Evolutionary conservation across 1,140 invertebrate genomes (phyloP).

Genomic region (Cydia splendana): DNA sequence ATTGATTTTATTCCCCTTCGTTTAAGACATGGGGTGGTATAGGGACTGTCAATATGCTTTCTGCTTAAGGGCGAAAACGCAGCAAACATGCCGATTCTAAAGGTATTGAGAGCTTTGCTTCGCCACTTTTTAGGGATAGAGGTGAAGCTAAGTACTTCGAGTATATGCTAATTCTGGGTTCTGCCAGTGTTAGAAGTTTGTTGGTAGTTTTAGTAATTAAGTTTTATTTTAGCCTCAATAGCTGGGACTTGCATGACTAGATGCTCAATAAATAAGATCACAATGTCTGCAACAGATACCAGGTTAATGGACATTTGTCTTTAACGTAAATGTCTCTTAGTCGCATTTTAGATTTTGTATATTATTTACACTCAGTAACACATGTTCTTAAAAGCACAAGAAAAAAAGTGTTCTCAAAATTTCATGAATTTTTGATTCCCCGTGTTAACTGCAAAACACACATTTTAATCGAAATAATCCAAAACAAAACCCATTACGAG

Average conservation of each 20-base stretch:
- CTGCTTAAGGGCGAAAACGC: conserved; percentile 18
- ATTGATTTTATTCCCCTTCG: conserved; percentile 63
- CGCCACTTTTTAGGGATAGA: background rate
- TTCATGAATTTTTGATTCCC: too few species aligned
- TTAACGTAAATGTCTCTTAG: too few species aligned
- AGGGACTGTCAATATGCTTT: conserved; percentile 44
- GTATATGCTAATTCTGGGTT: background rate
- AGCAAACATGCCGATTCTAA: background rate
- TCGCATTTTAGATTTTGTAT: too few species aligned
- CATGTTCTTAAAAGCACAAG: too few species aligned
- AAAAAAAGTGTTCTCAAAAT: too few species aligned
- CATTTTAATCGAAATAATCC: conserved; percentile 22
- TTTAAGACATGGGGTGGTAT: conserved; percentile 36
- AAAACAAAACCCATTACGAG: conserved; percentile 38
- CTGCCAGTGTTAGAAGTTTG: background rate
- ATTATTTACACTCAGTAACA: too few species aligned
- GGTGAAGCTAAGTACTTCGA: background rate
- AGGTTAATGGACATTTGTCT: too few species aligned
- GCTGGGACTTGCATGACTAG: background rate
- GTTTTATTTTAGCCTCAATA: background rate
- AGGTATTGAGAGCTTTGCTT: background rate
- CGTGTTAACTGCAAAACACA: background rate
- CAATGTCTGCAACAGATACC: too few species aligned
- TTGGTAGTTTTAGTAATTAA: background rate
- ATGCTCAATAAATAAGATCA: too few species aligned